phyloP scores from a whole-genome alignment of 2,113 vertebrate genomes.

The Romanogobio albipinnatus region DNA sequence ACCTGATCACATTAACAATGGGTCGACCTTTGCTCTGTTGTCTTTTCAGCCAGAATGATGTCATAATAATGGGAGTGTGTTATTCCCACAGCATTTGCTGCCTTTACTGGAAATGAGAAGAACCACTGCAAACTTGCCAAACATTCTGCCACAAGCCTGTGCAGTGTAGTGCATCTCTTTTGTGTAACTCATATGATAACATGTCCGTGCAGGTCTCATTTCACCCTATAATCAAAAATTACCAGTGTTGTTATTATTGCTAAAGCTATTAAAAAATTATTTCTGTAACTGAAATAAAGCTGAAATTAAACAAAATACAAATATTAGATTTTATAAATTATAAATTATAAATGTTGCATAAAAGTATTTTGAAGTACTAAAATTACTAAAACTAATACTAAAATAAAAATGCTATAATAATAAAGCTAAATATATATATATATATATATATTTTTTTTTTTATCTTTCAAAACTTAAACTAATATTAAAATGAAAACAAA shows the following conservation, averaged over 20 bases:
- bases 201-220: neutral
- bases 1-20: conserved; percentile 25
- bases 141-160: neutral
- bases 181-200: neutral
- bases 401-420: neutral
- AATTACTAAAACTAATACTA: neutral
- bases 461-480: neutral
- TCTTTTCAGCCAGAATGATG: neutral
- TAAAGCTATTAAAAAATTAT: neutral
- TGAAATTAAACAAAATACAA: neutral
- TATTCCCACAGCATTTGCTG: neutral
- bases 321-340: too few relatives aligned
- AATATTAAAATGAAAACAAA: neutral
- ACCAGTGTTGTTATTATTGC: neutral
- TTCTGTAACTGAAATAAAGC: neutral
- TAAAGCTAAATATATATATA: neutral
- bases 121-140: neutral
- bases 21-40: conserved; percentile 1
- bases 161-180: neutral
- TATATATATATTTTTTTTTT: too few relatives aligned
- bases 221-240: neutral
- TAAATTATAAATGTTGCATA: neutral
- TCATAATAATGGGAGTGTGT: neutral
- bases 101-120: neutral
- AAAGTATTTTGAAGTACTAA: too few relatives aligned